These are phyloP conservation scores for Deroplatys truncata DNA, from an alignment of 2,888 invertebrate genomes.

Conservation along the genomic window DNA sequence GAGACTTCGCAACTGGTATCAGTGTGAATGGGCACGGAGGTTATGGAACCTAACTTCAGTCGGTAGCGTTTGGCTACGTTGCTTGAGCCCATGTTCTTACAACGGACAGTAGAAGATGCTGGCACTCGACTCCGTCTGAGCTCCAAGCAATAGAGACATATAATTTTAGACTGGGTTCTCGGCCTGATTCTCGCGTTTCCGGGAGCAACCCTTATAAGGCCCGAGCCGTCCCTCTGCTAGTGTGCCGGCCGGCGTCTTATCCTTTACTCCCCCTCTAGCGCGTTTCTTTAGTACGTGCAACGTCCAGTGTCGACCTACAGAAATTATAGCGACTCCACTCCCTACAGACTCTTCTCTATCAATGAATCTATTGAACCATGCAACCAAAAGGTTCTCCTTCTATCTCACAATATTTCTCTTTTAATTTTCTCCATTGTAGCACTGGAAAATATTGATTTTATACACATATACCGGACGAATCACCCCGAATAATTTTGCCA, in stretches of 20 bases:
- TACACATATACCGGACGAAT: too few species aligned
- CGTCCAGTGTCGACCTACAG: not conserved
- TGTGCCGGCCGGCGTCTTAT: not conserved
- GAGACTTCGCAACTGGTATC: too few species aligned
- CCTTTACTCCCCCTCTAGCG: not conserved
- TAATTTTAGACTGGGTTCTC: conserved; percentile 21
- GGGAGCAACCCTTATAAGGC: conserved; percentile 22
- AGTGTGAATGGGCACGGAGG: not conserved
- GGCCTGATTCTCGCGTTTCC: conserved; percentile 23
- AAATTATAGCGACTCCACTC: too few species aligned
- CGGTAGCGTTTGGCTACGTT: not conserved
- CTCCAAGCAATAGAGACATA: conserved; percentile 4
- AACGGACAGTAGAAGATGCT: not conserved
- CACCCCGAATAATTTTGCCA: too few species aligned
- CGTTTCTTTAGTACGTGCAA: not conserved
- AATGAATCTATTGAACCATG: too few species aligned
- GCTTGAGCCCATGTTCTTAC: not conserved
- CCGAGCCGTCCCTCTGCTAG: not conserved
- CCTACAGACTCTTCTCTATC: too few species aligned
- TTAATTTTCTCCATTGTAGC: too few species aligned
- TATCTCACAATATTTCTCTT: too few species aligned
- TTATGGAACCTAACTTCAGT: not conserved
- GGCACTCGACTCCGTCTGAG: not conserved
- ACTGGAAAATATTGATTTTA: too few species aligned
- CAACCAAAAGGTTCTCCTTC: too few species aligned